Conservation (phyloP, 1,140 invertebrate genomes). For the Drosophila gunungcola region DNA sequence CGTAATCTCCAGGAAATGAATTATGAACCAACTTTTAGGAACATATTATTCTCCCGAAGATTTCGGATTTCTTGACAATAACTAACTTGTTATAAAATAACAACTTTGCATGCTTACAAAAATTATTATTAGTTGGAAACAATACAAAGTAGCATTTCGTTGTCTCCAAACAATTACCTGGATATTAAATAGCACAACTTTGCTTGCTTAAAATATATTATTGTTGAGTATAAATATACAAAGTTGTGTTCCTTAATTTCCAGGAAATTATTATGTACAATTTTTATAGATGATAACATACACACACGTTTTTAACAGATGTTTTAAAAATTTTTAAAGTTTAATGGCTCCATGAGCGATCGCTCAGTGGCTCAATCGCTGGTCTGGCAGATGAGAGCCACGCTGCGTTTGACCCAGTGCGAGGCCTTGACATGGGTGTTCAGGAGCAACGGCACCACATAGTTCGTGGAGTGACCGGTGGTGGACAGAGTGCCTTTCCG, state of each 20-base stretch:
- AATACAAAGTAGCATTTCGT: too few species aligned
- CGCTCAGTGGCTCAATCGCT: constrained; percentile 42
- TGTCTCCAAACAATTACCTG: too few species aligned
- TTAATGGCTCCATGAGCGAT: neutral
- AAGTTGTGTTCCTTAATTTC: neutral
- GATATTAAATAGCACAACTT: too few species aligned
- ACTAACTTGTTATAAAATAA: too few species aligned
- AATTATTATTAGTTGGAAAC: too few species aligned
- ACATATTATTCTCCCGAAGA: too few species aligned
- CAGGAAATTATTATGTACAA: neutral
- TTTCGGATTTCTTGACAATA: too few species aligned
- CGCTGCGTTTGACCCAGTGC: constrained; percentile 95
- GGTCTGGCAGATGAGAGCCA: constrained; percentile 94
- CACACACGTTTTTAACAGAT: neutral
- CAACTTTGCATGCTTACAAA: too few species aligned
- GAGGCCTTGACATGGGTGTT: constrained; percentile 88
- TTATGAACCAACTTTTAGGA: too few species aligned
- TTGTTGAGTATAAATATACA: neutral
- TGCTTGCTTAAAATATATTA: too few species aligned
- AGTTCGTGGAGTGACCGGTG: constrained; percentile 97
- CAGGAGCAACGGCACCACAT: constrained; percentile 92
- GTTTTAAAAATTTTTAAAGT: neutral
- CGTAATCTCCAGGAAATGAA: too few species aligned
- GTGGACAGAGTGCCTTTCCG: constrained; percentile 93
- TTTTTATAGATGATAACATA: neutral